Base-by-base conservation (phyloP, 2,888 invertebrate species). In the Pimpla rufipes region DNA sequence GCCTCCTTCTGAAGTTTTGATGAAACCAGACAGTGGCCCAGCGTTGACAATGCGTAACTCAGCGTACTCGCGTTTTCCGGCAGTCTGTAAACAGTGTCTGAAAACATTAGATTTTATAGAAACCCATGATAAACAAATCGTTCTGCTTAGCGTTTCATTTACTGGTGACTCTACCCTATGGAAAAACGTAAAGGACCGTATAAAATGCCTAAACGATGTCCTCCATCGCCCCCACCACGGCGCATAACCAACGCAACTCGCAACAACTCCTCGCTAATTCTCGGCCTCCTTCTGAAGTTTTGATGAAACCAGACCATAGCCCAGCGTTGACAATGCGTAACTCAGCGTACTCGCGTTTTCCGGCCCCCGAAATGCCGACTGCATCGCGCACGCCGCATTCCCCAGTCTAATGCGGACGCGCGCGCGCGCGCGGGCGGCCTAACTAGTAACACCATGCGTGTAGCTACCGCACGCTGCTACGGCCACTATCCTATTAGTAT, bases 401-500 rank as follows among this genome's bases (percentile, higher is more conserved):
- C 70, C 55, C 64, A 47, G 68, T 74, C 57, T 57, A 66, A 81
- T 78, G 62, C 74, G 21, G 16, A 45, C 55, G 16, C n/a, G n/a
- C n/a, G n/a, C n/a, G n/a, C n/a, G n/a, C n/a, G n/a, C n/a, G n/a
- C n/a, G n/a, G n/a, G n/a, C 77, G 68, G 74, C 66, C 74, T 52
- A 70, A 67, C 67, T 77, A 70, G 79, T 62, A 75, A 71, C 75
- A 67, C 64, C 70, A 68, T 66, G 68, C 52, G 52, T 66, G 71
- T 83, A 57, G 59, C 47, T 45, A 68, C 59, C 70, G 66, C 59
- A 59, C 29, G 45, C 50, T 70, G 16, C 55, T 55, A 42, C 59
- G 47, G 57, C 35, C 23, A 67, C 76, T 75, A 71, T 81, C 57
- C 78, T 78, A 78, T 81, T 78, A 64, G 84, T 81, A 78, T 84